Percentiles rank a stretch among this genome's conserved stretches.
These are phyloP conservation scores for Penaeus vannamei DNA, from an alignment of 1,140 invertebrate genomes.

Conservation along the genomic window DNA sequence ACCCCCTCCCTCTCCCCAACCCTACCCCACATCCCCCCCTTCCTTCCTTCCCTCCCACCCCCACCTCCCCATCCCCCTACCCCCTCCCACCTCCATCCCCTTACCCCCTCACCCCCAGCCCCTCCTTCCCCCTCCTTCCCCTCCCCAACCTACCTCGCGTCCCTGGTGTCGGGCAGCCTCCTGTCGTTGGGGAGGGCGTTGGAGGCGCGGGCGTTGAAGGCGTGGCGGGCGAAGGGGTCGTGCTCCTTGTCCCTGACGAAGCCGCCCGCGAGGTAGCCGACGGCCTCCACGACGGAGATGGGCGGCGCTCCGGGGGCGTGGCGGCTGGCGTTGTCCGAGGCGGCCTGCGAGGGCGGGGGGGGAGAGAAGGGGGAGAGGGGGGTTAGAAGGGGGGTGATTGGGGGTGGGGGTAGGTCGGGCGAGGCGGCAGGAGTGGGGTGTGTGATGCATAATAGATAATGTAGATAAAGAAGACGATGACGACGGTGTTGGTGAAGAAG, in stretches of 20 bases:
- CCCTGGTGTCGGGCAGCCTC: constrained; percentile 3
- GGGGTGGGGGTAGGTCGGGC: no score
- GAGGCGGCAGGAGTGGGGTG: no score
- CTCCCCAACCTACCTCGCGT: not conserved
- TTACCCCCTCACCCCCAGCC: no score
- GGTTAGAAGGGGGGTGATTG: not conserved
- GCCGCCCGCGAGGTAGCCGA: constrained; percentile 19
- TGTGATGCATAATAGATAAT: no score
- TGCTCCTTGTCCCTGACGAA: constrained; percentile 23
- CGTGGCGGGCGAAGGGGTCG: constrained; percentile 36
- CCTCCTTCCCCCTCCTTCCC: no score
- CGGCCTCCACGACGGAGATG: not conserved
- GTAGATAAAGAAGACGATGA: no score
- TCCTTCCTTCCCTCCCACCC: no score
- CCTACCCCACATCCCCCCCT: no score
- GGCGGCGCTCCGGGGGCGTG: not conserved
- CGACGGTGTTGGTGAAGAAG: no score
- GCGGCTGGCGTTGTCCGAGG: not conserved
- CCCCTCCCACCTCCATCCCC: no score
- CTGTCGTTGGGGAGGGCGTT: constrained; percentile 19
- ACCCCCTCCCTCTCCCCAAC: no score
- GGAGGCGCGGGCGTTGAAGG: constrained; percentile 23
- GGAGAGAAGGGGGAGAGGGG: not conserved
- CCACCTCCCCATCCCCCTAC: no score
- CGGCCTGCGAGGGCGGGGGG: not conserved